A percentile compares a stretch with the other conserved stretches of the same genome.
Evolutionary conservation across 1,140 invertebrate genomes (phyloP).

Genomic region (Plutomurus gul): DNA sequence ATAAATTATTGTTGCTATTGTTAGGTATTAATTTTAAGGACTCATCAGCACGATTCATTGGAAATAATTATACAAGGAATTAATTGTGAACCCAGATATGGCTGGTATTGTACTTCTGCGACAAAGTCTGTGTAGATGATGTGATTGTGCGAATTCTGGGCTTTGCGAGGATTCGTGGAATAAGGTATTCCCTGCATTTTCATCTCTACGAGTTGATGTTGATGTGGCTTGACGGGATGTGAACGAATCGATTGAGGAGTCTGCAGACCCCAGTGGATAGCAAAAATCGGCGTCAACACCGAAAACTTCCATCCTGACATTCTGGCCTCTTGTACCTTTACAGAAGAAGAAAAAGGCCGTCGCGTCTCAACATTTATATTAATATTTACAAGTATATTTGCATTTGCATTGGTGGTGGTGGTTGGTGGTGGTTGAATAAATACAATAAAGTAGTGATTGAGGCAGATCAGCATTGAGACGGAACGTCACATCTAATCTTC

Average conservation of each 20-base stretch:
- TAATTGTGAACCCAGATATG: background rate
- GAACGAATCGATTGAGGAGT: conserved; percentile 43
- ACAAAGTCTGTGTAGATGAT: conserved; percentile 51
- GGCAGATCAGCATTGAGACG: background rate
- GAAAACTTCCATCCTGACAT: conserved; percentile 59
- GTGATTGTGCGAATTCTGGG: conserved; percentile 48
- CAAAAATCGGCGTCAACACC: conserved; percentile 60
- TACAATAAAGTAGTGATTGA: background rate
- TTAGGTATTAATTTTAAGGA: background rate
- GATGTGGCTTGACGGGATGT: background rate
- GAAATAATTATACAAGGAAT: background rate
- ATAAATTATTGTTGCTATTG: background rate
- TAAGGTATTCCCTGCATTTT: conserved; percentile 23
- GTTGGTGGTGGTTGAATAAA: too few relatives aligned
- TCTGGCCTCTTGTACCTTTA: conserved; percentile 60
- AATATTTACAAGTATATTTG: too few relatives aligned
- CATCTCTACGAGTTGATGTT: conserved; percentile 33
- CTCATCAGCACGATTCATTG: background rate
- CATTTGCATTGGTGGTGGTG: too few relatives aligned
- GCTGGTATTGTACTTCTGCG: conserved; percentile 42
- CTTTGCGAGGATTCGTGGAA: conserved; percentile 32
- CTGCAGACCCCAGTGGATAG: conserved; percentile 58
- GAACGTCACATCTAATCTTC: too few relatives aligned
- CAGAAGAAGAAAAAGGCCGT: background rate
- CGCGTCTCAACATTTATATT: too few relatives aligned